Percentiles rank a stretch among this genome's conserved stretches.
Conservation (phyloP, 2,888 invertebrate genomes). For the Latrodectus hesperus region DNA sequence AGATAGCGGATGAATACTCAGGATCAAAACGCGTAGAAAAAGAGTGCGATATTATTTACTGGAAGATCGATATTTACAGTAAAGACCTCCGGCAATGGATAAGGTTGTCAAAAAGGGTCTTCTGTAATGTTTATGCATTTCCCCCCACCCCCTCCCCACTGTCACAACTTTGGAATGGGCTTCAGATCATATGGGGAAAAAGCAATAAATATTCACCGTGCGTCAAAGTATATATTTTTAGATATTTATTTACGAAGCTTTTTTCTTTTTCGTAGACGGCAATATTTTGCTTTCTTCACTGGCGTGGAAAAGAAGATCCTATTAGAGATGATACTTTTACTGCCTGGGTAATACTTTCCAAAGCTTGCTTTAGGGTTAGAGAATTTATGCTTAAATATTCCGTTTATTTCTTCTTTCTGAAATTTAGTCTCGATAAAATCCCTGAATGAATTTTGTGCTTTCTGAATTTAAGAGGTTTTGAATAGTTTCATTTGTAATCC, state of each 20-base stretch:
- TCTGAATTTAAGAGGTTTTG: too few species aligned
- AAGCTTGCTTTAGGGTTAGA: conserved; percentile 28
- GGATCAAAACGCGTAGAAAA: conserved; percentile 58
- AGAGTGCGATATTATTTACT: conserved; percentile 62
- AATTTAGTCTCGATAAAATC: too few species aligned
- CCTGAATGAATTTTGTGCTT: too few species aligned
- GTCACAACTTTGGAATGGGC: conserved; percentile 38
- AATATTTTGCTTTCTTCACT: conserved; percentile 52
- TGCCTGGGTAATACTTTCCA: conserved; percentile 45
- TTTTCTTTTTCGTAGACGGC: conserved; percentile 22
- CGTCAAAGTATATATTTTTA: conserved; percentile 58
- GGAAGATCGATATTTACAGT: conserved; percentile 49
- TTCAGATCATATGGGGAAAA: conserved; percentile 57
- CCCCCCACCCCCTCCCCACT: conserved; percentile 7
- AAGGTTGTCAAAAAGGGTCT: conserved; percentile 62
- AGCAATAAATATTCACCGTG: conserved; percentile 62
- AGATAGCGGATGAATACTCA: conserved; percentile 51
- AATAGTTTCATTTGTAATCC: too few species aligned
- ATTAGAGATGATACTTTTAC: conserved; percentile 64
- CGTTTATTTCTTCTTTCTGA: not conserved
- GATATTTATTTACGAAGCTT: conserved; percentile 56
- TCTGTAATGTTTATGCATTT: conserved; percentile 66
- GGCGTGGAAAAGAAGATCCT: conserved; percentile 47
- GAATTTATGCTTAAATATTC: conserved; percentile 4
- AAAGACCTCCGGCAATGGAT: conserved; percentile 48